Conservation (phyloP, 1,140 invertebrate species). For the Drosophila lacteicornis region DNA sequence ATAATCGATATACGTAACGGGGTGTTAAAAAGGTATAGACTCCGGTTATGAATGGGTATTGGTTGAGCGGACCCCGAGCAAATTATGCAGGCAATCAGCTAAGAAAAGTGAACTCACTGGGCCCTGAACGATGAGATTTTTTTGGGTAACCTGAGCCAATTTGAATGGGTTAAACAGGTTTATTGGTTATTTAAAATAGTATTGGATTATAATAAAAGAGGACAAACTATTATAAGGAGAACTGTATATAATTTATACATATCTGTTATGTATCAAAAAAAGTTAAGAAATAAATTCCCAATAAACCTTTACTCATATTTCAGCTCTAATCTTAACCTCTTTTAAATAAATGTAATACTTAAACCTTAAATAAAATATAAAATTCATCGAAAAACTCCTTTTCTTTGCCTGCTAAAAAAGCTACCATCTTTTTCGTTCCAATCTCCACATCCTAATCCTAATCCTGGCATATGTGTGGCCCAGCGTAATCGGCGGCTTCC, state of each 20-base stretch:
- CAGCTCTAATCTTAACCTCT: fast-evolving
- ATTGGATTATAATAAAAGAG: no score
- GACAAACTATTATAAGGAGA: no score
- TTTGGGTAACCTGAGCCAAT: not conserved
- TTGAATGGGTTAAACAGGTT: not conserved
- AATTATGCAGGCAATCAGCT: constrained; percentile 4
- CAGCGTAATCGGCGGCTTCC: constrained; percentile 48
- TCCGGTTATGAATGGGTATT: not conserved
- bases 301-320: not conserved
- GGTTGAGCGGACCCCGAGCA: not conserved
- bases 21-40: constrained; percentile 1
- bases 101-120: not conserved
- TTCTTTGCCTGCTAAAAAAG: no score
- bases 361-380: not conserved
- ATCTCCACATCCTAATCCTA: constrained; percentile 7
- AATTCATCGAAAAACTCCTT: not conserved
- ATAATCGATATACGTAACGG: constrained; percentile 4
- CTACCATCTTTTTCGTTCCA: not conserved
- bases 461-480: constrained; percentile 13
- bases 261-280: no score
- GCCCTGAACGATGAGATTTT: not conserved
- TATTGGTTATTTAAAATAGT: not conserved
- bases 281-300: no score
- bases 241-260: no score
- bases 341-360: not conserved